A percentile compares a stretch with the other conserved stretches of the same genome.
Conservation (phyloP, 1,140 invertebrate species). For the Zaprionus africanus region DNA sequence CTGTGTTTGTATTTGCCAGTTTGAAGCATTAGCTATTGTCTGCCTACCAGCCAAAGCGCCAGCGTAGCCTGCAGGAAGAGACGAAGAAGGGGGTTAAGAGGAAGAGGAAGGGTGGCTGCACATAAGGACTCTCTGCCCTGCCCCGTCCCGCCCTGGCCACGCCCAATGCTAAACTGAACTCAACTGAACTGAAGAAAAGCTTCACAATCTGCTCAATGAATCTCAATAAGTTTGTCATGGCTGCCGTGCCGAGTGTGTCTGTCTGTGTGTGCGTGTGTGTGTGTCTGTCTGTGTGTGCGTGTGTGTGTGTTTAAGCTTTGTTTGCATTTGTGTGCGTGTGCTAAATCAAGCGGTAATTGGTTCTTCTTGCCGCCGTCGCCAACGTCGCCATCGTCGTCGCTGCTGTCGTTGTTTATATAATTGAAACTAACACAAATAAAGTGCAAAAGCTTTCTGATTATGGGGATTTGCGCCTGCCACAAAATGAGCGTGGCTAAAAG, state of each 20-base stretch:
- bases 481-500: constrained; percentile 68
- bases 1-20: constrained; percentile 73
- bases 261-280: constrained; percentile 14
- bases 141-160: not conserved
- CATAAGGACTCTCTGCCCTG: not conserved
- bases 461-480: constrained; percentile 75
- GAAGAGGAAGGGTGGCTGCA: not conserved
- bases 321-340: constrained; percentile 74
- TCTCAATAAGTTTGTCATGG: constrained; percentile 78
- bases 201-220: constrained; percentile 78
- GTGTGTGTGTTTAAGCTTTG: constrained; percentile 42
- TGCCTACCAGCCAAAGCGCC: constrained; percentile 40
- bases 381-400: constrained; percentile 18
- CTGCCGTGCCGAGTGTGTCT: constrained; percentile 24
- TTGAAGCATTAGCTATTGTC: constrained; percentile 68
- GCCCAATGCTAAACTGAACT: constrained; percentile 14
- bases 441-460: constrained; percentile 81
- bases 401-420: constrained; percentile 71
- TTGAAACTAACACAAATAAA: constrained; percentile 82
- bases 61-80: not conserved
- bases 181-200: constrained; percentile 56
- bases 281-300: constrained; percentile 23
- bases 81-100: not conserved
- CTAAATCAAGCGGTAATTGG: constrained; percentile 81
- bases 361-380: constrained; percentile 53